A percentile compares a stretch with the other conserved stretches of the same genome.
Evolutionary conservation across 2,797 vertebrate species (phyloP).

Genomic region (Linurgus olivaceus): DNA sequence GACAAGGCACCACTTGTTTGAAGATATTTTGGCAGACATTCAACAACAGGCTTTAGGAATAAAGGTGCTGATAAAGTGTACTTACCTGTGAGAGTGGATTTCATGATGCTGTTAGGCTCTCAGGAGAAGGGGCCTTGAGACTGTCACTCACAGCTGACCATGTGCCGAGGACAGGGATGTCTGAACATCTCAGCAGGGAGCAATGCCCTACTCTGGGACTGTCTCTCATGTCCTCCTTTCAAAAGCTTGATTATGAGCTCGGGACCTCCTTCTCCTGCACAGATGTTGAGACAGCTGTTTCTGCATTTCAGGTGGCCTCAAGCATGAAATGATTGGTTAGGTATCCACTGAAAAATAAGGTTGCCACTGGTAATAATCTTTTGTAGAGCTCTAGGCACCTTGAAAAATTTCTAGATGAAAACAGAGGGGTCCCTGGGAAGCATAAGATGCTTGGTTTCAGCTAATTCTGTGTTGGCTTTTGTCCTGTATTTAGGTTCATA

Average conservation of each 20-base stretch:
- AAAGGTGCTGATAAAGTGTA: background rate
- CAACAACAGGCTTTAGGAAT: background rate
- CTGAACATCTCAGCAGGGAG: background rate
- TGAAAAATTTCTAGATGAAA: background rate
- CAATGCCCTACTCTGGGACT: background rate
- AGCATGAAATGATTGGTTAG: background rate
- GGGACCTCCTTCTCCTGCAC: background rate
- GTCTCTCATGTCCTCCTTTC: background rate
- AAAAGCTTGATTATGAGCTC: background rate
- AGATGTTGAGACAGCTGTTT: background rate
- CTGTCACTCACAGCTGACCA: background rate
- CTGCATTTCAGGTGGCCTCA: background rate
- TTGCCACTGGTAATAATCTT: background rate
- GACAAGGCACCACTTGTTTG: background rate
- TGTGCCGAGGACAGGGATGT: background rate
- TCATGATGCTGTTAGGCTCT: background rate
- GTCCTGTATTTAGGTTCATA: background rate
- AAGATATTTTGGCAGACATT: background rate
- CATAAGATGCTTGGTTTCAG: background rate
- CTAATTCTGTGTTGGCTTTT: background rate
- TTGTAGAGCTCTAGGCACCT: background rate
- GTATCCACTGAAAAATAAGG: background rate
- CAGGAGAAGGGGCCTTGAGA: background rate
- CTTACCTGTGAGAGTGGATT: background rate
- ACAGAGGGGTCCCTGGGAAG: rapidly evolving